Conservation (phyloP, 1,140 invertebrate species). For the Drosophila funebris region DNA sequence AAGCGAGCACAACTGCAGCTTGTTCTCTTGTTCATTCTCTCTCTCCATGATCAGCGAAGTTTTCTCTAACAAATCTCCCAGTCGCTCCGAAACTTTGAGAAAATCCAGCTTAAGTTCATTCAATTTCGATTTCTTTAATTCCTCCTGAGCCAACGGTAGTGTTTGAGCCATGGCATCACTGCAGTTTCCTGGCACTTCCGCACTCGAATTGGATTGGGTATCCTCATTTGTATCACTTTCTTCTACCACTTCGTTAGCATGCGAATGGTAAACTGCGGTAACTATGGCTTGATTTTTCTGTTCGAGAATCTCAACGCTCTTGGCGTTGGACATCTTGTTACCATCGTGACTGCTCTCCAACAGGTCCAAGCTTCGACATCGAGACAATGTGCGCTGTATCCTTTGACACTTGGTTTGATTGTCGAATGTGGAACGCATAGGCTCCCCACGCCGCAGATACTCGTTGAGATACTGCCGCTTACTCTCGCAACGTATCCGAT, state of each 20-base stretch:
- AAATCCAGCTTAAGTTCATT: constrained; percentile 70
- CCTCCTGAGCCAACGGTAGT: background rate
- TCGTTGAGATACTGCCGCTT: constrained; percentile 88
- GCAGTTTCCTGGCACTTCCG: background rate
- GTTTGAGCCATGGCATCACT: background rate
- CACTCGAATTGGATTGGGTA: constrained; percentile 31
- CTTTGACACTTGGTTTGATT: constrained; percentile 85
- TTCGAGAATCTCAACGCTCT: constrained; percentile 67
- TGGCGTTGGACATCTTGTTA: constrained; percentile 81
- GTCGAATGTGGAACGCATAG: constrained; percentile 58
- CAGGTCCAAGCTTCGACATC: constrained; percentile 87
- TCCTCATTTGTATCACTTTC: constrained; percentile 57
- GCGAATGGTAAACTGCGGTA: constrained; percentile 63
- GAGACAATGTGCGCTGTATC: constrained; percentile 86
- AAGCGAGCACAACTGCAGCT: constrained; percentile 47
- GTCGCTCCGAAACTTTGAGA: constrained; percentile 70
- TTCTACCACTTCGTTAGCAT: constrained; percentile 36
- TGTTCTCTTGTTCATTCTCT: constrained; percentile 63
- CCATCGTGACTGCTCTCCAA: constrained; percentile 84
- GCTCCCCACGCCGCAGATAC: constrained; percentile 75
- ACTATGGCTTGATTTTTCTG: constrained; percentile 52
- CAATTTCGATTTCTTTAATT: constrained; percentile 61
- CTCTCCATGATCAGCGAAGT: constrained; percentile 77
- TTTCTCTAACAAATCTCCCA: constrained; percentile 71
- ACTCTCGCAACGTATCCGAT: constrained; percentile 87